Conservation (phyloP, 2,113 vertebrate species). For the Paratilapia polleni region DNA sequence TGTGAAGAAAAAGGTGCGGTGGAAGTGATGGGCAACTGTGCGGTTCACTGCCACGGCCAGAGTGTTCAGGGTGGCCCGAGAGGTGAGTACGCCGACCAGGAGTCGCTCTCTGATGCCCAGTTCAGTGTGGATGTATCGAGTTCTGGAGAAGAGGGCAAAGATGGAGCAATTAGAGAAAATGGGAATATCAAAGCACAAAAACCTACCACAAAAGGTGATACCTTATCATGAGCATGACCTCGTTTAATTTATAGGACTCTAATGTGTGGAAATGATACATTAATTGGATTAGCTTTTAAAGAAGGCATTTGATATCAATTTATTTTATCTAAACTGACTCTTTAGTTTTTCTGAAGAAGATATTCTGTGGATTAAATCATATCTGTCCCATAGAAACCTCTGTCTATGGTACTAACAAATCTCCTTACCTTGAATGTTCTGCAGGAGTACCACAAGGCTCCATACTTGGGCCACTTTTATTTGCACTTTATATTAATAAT, state of each 20-base stretch:
- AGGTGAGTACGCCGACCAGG: constrained; percentile 91
- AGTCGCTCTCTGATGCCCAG: constrained; percentile 94
- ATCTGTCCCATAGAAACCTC: too few species aligned
- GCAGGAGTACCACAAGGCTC: not conserved
- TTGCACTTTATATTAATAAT: not conserved
- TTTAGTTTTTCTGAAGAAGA: not conserved
- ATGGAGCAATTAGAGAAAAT: not conserved
- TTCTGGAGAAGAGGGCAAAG: constrained; percentile 78
- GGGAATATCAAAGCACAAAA: not conserved
- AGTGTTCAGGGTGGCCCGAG: constrained; percentile 88
- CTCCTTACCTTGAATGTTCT: not conserved
- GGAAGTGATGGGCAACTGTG: constrained; percentile 91
- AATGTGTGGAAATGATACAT: not conserved
- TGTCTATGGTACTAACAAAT: not conserved
- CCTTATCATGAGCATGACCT: not conserved
- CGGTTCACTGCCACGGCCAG: constrained; percentile 95
- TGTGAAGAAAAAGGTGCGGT: constrained; percentile 91
- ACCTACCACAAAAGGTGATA: not conserved
- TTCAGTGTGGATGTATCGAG: constrained; percentile 96
- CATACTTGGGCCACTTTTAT: not conserved
- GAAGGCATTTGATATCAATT: not conserved
- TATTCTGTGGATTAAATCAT: too few species aligned
- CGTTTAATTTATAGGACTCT: not conserved
- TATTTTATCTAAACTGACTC: not conserved
- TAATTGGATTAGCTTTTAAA: not conserved